Conservation (phyloP, 1,140 invertebrate species). For the Branchinecta lindahli region DNA sequence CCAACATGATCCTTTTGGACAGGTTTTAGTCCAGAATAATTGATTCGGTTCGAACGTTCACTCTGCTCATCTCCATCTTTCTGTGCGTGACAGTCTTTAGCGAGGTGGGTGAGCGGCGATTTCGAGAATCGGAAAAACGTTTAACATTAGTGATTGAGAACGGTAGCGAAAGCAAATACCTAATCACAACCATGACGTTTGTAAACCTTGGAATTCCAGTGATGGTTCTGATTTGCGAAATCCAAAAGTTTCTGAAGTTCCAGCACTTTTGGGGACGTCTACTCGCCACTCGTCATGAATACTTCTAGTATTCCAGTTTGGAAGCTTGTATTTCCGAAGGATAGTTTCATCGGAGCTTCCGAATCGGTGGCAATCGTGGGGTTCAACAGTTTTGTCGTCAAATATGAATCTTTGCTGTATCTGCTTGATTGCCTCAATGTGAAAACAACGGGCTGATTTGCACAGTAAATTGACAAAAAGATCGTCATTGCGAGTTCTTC, state of each 20-base stretch:
- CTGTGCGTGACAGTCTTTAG: neutral
- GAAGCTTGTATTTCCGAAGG: constrained; percentile 5
- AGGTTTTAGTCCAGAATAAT: constrained; percentile 5
- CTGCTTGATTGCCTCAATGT: constrained; percentile 7
- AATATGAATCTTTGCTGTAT: constrained; percentile 6
- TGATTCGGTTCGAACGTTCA: constrained; percentile 1
- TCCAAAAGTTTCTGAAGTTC: constrained; percentile 8
- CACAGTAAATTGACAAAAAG: constrained; percentile 5
- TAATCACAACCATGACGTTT: constrained; percentile 8
- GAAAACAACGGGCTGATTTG: constrained; percentile 8
- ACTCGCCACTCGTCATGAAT: neutral
- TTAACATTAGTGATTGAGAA: neutral
- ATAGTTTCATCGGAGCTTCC: constrained; percentile 8
- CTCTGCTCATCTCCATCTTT: neutral
- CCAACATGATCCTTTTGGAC: constrained; percentile 4
- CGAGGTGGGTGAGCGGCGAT: constrained; percentile 3
- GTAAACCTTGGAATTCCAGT: constrained; percentile 1
- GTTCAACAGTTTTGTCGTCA: constrained; percentile 5
- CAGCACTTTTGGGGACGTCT: constrained; percentile 1
- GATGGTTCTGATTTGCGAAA: neutral
- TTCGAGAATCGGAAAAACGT: constrained; percentile 8
- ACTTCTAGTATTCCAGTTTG: constrained; percentile 5
- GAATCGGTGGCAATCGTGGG: neutral
- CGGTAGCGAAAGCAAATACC: constrained; percentile 8
- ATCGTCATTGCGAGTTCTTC: constrained; percentile 4